Evolutionary conservation across 2,113 vertebrate species (phyloP).

Genomic region (Lonchura striata): DNA sequence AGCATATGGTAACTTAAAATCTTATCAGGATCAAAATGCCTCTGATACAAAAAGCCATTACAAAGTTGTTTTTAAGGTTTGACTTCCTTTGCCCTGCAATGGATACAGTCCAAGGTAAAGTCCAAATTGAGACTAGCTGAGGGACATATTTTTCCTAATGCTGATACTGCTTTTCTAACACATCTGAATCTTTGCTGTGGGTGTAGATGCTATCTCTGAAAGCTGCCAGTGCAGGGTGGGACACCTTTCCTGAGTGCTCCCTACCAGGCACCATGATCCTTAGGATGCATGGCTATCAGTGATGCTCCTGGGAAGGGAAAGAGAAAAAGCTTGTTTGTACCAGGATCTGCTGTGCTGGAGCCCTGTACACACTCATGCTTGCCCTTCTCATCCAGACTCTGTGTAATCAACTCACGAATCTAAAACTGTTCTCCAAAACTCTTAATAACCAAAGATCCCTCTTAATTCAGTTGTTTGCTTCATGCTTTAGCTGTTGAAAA

Average conservation of each 20-base stretch:
- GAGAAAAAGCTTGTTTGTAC: neutral
- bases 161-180: neutral
- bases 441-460: neutral
- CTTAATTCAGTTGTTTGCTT: neutral
- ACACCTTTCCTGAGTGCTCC: neutral
- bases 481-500: neutral
- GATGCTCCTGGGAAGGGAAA: neutral
- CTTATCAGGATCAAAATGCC: constrained; percentile 2
- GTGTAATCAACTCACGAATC: fast-evolving
- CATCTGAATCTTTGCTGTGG: neutral
- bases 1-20: neutral
- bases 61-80: neutral
- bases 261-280: neutral
- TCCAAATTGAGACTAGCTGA: neutral
- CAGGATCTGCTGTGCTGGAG: neutral
- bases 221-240: neutral
- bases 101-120: constrained; percentile 42
- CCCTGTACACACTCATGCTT: neutral
- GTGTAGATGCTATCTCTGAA: neutral
- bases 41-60: constrained; percentile 18
- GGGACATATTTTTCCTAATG: neutral
- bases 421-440: neutral
- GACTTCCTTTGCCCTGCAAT: constrained; percentile 20
- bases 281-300: neutral
- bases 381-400: neutral